A percentile compares a stretch with the other conserved stretches of the same genome.
Evolutionary conservation across 2,113 vertebrate genomes (phyloP).

Genomic region (Pithys albifrons): DNA sequence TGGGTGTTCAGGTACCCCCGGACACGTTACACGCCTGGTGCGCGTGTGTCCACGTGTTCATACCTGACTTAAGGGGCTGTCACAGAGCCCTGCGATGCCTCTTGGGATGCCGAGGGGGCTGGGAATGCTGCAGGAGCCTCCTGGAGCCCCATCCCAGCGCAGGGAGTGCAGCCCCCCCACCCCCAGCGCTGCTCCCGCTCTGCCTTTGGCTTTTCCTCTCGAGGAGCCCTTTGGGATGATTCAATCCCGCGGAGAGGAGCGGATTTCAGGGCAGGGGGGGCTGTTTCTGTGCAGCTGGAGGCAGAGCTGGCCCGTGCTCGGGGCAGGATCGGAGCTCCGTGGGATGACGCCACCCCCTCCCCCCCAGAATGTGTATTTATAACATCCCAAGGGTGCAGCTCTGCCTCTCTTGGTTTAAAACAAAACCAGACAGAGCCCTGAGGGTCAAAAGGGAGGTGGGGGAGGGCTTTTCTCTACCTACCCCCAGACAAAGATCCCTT

Average conservation of each 20-base stretch:
- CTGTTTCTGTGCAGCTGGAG: not conserved
- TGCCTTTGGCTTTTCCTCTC: not conserved
- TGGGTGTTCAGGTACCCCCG: not conserved
- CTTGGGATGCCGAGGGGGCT: not conserved
- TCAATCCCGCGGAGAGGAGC: not conserved
- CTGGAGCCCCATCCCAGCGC: not conserved
- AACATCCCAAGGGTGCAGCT: constrained; percentile 14
- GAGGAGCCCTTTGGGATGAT: not conserved
- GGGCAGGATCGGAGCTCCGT: not conserved
- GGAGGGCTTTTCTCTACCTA: constrained; percentile 31
- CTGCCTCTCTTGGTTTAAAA: constrained; percentile 40
- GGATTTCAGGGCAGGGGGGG: not conserved
- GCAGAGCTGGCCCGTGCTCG: not conserved
- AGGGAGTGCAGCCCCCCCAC: not conserved
- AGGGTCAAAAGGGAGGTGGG: constrained; percentile 43
- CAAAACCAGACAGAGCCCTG: constrained; percentile 51
- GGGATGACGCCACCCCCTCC: not conserved
- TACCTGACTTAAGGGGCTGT: too few relatives aligned
- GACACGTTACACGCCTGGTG: not conserved
- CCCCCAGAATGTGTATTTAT: not conserved
- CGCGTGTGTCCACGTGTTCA: not conserved
- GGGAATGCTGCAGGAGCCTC: not conserved
- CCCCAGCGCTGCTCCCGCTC: not conserved
- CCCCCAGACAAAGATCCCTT: constrained; percentile 56
- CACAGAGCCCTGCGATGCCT: not conserved